Percentiles rank a stretch among this genome's conserved stretches.
These are phyloP conservation scores for Drosophila arawakana DNA, from an alignment of 1,140 invertebrate genomes.

Conservation along the genomic window DNA sequence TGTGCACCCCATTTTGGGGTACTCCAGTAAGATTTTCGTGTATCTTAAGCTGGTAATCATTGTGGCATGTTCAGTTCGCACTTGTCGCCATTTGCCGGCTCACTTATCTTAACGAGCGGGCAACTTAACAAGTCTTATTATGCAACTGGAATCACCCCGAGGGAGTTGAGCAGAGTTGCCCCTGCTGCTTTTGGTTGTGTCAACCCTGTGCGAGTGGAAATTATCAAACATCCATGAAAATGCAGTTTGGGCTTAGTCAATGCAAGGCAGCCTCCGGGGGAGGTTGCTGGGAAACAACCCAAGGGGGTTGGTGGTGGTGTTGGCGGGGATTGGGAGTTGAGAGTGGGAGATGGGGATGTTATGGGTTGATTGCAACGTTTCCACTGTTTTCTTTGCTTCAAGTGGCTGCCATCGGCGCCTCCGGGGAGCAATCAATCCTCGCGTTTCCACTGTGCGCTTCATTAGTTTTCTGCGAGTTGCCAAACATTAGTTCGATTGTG, in stretches of 20 bases:
- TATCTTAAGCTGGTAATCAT: constrained; percentile 76
- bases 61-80: constrained; percentile 73
- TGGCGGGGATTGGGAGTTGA: constrained; percentile 5
- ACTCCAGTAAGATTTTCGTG: constrained; percentile 12
- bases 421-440: constrained; percentile 82
- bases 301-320: neutral
- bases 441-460: constrained; percentile 75
- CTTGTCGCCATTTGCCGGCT: constrained; percentile 80
- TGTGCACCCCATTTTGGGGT: constrained; percentile 23
- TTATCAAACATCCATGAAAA: constrained; percentile 68
- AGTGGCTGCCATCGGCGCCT: constrained; percentile 54
- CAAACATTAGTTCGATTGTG: constrained; percentile 73
- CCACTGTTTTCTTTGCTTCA: constrained; percentile 59
- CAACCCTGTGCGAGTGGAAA: constrained; percentile 57
- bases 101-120: constrained; percentile 82
- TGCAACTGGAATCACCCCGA: constrained; percentile 63
- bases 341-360: no score
- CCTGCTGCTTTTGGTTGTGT: constrained; percentile 1
- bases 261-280: constrained; percentile 31
- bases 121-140: constrained; percentile 82
- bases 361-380: constrained; percentile 64
- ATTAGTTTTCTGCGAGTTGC: constrained; percentile 68
- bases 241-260: constrained; percentile 55
- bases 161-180: constrained; percentile 39
- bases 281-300: constrained; percentile 19